These are phyloP conservation scores for Scaptomyza montana DNA, from an alignment of 1,140 invertebrate genomes.

Conservation along the genomic window DNA sequence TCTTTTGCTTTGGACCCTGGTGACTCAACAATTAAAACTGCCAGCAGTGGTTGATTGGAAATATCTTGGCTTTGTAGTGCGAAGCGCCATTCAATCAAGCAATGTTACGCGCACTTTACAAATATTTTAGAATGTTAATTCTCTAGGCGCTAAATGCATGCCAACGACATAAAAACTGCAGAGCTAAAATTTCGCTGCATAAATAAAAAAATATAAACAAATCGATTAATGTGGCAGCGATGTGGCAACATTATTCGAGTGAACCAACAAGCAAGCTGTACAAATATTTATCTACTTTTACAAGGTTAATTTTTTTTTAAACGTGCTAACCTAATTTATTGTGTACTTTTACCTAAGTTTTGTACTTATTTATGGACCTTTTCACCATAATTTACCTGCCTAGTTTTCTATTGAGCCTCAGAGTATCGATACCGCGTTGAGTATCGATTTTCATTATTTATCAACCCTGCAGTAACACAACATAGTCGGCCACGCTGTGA, in stretches of 20 bases:
- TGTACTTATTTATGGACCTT: background rate
- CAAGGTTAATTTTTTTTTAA: background rate
- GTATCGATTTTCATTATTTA: conserved; percentile 17
- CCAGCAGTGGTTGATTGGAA: conserved; percentile 28
- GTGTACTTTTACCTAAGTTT: too few relatives aligned
- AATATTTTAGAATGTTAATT: background rate
- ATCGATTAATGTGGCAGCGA: conserved; percentile 36
- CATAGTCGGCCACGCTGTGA: conserved; percentile 62
- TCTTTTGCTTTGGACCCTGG: conserved; percentile 39
- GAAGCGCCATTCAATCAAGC: conserved; percentile 38
- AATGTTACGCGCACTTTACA: background rate
- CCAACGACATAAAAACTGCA: conserved; percentile 24
- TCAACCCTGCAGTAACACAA: conserved; percentile 34
- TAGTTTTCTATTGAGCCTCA: background rate
- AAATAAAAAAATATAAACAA: conserved; percentile 57
- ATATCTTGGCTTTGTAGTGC: conserved; percentile 2
- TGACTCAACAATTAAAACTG: conserved; percentile 70
- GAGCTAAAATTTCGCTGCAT: conserved; percentile 39
- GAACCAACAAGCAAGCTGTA: background rate
- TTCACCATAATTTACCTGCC: background rate
- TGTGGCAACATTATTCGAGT: conserved; percentile 27
- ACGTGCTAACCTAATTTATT: too few relatives aligned
- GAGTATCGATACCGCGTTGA: conserved; percentile 19
- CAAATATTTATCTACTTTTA: background rate
- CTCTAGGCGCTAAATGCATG: conserved; percentile 8